Base-by-base conservation (phyloP, 2,888 invertebrate genomes). In the Sisyra nigra region DNA sequence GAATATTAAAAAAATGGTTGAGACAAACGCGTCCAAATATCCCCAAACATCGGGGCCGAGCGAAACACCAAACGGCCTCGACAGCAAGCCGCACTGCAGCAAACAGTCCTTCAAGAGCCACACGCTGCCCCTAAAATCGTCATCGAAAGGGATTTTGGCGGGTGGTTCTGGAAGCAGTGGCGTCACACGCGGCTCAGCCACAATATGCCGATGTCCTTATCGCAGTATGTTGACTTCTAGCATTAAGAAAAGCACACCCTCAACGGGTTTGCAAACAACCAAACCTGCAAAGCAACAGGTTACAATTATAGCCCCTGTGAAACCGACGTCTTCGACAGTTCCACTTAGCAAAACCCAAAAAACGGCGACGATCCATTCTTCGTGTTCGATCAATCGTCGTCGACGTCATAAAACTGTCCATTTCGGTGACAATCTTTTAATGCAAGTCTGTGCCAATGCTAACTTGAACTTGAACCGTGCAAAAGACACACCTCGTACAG, bases 321-420 rank as follows among this genome's bases (percentile, higher is more conserved):
- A 24, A 7, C 24, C 24, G n/a, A n/a, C n/a, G 24, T 24, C 24
- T 24, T 24, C 24, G 7, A 7, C 24, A 7, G 7, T 24, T 24
- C 59, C 58, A 54, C 54, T 44, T 46, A 62, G 54, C 24, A 24
- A 24, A 53, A 59, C 59, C 65, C 66, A 57, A 32, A 29, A 18
- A 37, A 41, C 45, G 31, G 45, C 17, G 11, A 39, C 49, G 71
- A 72, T 52, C 69, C 64, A 51, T 65, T 63, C 53, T 62, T 63
- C 54, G 67, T 43, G 61, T 52, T 60, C 62, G 51, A 67, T 78
- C 57, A 75, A 77, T 46, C 76, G 80, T 42, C 71, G 81, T 45
- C 71, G 80, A 44, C 72, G 81, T 46, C 80, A 81, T 64, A 81
- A 81, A 62, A 81, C 81, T 40, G 81, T 82, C 41, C 81, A 81